These are phyloP conservation scores for Camelus bactrianus DNA, from an alignment of 2,113 vertebrate species.

Conservation along the genomic window DNA sequence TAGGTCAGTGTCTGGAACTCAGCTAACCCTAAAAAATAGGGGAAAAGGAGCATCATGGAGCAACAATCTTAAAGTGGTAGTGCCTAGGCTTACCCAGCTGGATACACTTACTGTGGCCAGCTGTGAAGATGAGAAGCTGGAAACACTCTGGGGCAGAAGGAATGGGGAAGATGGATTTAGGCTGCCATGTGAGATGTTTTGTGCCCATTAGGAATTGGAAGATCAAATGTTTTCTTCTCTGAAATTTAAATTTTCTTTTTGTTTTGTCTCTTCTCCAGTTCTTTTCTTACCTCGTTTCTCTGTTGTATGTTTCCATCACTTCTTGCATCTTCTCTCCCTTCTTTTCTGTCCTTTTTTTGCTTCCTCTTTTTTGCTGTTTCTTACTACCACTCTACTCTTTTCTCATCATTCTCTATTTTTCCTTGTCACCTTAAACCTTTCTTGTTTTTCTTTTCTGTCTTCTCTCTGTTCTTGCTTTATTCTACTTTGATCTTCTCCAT, in stretches of 20 bases:
- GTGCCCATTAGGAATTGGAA: not conserved
- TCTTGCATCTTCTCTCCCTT: not conserved
- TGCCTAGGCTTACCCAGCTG: no score
- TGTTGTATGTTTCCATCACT: not conserved
- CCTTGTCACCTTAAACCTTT: not conserved
- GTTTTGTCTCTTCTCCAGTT: not conserved
- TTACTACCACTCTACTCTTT: not conserved
- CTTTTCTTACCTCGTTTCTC: not conserved
- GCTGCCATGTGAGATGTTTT: rapidly evolving
- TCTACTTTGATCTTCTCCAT: not conserved
- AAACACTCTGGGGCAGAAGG: rapidly evolving
- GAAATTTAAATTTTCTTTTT: not conserved
- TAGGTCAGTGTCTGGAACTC: not conserved
- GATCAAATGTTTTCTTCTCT: not conserved
- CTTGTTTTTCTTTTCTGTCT: not conserved
- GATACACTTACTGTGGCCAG: not conserved
- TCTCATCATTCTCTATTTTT: not conserved
- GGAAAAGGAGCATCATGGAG: not conserved
- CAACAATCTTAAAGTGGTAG: not conserved
- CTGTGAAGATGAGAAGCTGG: not conserved
- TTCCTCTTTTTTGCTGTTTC: not conserved
- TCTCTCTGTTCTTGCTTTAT: not conserved
- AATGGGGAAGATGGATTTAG: not conserved
- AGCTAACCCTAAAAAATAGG: not conserved
- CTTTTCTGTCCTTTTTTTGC: not conserved